Evolutionary conservation across 2,113 vertebrate genomes (phyloP).

Genomic region (Lutjanus erythropterus): DNA sequence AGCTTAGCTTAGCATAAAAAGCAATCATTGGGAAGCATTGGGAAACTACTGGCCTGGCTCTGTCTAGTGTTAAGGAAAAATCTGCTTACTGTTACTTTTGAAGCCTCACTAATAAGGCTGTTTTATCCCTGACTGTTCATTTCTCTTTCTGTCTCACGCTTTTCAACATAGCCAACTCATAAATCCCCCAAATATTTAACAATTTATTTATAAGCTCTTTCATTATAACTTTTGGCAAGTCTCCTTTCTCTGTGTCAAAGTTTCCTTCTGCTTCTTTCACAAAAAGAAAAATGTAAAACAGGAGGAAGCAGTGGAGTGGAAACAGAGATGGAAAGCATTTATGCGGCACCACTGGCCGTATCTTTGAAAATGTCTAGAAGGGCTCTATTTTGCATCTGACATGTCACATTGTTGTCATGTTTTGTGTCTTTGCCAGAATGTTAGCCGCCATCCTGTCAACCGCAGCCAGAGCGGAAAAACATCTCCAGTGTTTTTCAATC

Average conservation of each 20-base stretch:
- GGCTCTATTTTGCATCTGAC: slow-evolving; percentile 40
- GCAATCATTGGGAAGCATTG: neutral
- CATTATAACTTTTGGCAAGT: neutral
- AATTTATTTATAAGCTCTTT: neutral
- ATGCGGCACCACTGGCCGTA: neutral
- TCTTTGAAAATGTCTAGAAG: slow-evolving; percentile 44
- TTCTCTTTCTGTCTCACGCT: no score
- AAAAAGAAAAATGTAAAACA: neutral
- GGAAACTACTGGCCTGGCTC: neutral
- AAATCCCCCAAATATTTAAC: no score
- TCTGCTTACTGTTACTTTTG: no score
- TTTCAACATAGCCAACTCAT: no score
- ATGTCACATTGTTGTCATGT: slow-evolving; percentile 58
- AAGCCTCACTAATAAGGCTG: no score
- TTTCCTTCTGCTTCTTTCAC: neutral
- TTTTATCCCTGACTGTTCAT: no score
- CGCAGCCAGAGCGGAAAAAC: slow-evolving; percentile 32
- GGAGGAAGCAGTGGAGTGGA: slow-evolving; percentile 19
- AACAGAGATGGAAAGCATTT: slow-evolving; percentile 12
- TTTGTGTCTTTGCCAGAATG: slow-evolving; percentile 36
- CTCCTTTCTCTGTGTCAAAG: neutral
- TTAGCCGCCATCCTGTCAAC: slow-evolving; percentile 45
- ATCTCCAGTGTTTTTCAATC: slow-evolving; percentile 25
- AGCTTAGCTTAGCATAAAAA: neutral
- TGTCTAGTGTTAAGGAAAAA: no score